These are phyloP conservation scores for Sorex maritimensis DNA, from an alignment of 2,797 vertebrate genomes.

Conservation along the genomic window DNA sequence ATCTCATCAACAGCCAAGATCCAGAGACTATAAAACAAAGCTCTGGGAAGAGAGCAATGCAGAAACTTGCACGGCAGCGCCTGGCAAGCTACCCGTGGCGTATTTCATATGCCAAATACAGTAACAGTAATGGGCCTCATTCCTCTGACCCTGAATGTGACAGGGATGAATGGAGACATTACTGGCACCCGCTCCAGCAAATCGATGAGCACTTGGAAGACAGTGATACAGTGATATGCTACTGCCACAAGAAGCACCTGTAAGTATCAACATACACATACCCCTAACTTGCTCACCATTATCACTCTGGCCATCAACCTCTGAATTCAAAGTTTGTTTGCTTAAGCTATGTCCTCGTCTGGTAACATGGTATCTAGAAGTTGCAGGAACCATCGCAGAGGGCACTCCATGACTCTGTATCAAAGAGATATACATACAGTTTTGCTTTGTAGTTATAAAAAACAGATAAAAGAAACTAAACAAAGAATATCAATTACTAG, in stretches of 20 bases:
- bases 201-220: too few relatives aligned
- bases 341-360: constrained; percentile 89
- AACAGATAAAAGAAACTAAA: background rate
- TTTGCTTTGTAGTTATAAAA: constrained; percentile 20
- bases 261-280: background rate
- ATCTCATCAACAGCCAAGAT: too few relatives aligned
- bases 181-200: too few relatives aligned
- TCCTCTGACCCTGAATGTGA: too few relatives aligned
- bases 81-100: too few relatives aligned
- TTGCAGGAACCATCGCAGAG: constrained; percentile 88
- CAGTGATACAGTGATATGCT: background rate
- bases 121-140: too few relatives aligned
- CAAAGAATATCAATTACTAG: too few relatives aligned
- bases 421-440: constrained; percentile 69
- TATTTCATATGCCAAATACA: too few relatives aligned
- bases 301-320: constrained; percentile 92
- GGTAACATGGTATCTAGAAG: constrained; percentile 92
- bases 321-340: constrained; percentile 92
- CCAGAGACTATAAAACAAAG: too few relatives aligned
- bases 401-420: constrained; percentile 90
- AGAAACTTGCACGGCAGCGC: too few relatives aligned
- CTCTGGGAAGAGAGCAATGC: too few relatives aligned
- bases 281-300: constrained; percentile 90
- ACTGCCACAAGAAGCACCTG: background rate
- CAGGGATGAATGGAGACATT: too few relatives aligned